Conservation (phyloP, 2,888 invertebrate species). For the Parnassius apollo region DNA sequence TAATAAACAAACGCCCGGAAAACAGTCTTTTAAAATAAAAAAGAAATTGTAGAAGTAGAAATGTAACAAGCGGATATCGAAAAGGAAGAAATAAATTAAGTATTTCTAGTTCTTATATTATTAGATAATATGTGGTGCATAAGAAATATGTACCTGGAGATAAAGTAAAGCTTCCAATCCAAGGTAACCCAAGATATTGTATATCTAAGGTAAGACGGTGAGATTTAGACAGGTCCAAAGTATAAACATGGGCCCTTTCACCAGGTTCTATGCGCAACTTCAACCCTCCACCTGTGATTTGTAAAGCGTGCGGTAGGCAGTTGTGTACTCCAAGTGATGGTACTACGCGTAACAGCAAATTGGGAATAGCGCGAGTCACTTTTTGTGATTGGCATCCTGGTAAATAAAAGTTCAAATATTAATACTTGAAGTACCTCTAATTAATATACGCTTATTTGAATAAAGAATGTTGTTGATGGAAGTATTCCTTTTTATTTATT, state of each 20-base stretch:
- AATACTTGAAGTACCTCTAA: too few species aligned
- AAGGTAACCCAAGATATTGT: slow-evolving; percentile 84
- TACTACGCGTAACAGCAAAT: slow-evolving; percentile 85
- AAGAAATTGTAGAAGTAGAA: too few species aligned
- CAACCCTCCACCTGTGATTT: slow-evolving; percentile 50
- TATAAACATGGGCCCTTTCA: slow-evolving; percentile 85
- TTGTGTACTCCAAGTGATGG: slow-evolving; percentile 89
- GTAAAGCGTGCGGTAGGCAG: slow-evolving; percentile 87
- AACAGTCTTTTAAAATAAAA: too few species aligned
- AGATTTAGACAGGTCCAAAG: slow-evolving; percentile 82
- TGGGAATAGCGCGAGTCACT: slow-evolving; percentile 82
- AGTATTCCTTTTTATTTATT: too few species aligned
- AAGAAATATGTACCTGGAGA: slow-evolving; percentile 71
- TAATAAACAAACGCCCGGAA: too few species aligned
- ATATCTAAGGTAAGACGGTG: slow-evolving; percentile 74
- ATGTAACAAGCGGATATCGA: too few species aligned
- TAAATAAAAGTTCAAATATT: background rate
- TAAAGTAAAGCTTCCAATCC: slow-evolving; percentile 86
- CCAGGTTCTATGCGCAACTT: slow-evolving; percentile 85
- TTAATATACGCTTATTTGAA: too few species aligned
- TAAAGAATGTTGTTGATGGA: too few species aligned
- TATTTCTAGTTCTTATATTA: too few species aligned
- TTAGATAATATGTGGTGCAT: too few species aligned
- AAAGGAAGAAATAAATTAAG: too few species aligned
- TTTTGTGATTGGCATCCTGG: slow-evolving; percentile 64